Conservation (phyloP, 2,888 invertebrate genomes). For the Eupithecia insigniata region DNA sequence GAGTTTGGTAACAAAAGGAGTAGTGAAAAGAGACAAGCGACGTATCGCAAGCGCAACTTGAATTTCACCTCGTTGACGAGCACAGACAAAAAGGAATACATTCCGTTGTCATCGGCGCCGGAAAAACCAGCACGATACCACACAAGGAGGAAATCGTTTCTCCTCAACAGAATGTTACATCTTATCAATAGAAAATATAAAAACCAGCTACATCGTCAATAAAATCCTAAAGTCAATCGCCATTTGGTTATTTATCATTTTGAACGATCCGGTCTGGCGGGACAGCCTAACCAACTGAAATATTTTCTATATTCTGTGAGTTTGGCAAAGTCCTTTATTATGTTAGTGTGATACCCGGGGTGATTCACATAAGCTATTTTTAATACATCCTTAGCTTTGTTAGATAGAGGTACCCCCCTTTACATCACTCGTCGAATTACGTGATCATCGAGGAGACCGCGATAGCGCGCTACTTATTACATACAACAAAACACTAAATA, state of each 20-base stretch:
- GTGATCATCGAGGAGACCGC: no score
- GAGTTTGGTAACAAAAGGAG: constrained; percentile 51
- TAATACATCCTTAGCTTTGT: no score
- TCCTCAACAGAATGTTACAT: constrained; percentile 61
- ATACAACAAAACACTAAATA: no score
- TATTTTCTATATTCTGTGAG: no score
- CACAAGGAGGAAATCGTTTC: constrained; percentile 55
- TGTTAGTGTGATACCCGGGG: no score
- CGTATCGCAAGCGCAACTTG: constrained; percentile 55
- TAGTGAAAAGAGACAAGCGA: constrained; percentile 35
- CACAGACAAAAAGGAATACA: constrained; percentile 44
- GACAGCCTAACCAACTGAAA: not conserved
- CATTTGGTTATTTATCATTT: not conserved
- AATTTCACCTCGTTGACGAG: constrained; percentile 46
- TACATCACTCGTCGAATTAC: no score
- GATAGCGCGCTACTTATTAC: no score
- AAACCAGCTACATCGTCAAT: constrained; percentile 36
- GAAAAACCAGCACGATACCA: constrained; percentile 59
- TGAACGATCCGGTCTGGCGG: not conserved
- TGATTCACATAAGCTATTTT: no score
- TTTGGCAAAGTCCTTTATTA: no score
- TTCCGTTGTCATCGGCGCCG: constrained; percentile 39
- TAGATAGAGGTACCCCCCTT: no score
- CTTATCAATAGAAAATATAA: constrained; percentile 58
- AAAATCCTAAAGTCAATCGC: constrained; percentile 13